phyloP scores from a whole-genome alignment of 2,888 invertebrate species.

The Belgica antarctica region DNA sequence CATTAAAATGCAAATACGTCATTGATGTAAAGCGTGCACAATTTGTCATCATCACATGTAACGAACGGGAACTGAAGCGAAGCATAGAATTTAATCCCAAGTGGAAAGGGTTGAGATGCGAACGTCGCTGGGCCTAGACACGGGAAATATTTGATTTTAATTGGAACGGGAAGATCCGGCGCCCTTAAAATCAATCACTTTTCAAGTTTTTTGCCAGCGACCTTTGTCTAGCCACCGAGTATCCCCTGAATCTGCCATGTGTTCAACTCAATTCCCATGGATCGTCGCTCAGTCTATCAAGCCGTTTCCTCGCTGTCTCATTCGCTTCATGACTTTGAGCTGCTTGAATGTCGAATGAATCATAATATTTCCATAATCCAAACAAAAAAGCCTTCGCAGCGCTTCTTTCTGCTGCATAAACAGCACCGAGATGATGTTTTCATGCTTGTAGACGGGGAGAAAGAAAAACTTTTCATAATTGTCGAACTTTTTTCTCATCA shows the following conservation, averaged over 20 bases:
- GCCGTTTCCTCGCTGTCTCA: background rate
- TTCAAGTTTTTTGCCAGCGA: no score
- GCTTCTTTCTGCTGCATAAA: background rate
- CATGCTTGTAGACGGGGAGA: background rate
- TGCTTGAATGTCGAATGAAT: slow-evolving; percentile 21
- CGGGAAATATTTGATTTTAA: no score
- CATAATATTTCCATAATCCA: slow-evolving; percentile 23
- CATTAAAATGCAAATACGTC: slow-evolving; percentile 16
- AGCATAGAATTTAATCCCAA: slow-evolving; percentile 29
- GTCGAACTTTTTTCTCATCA: background rate
- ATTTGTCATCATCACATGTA: slow-evolving; percentile 30
- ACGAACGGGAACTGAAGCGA: slow-evolving; percentile 4
- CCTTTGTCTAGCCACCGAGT: no score
- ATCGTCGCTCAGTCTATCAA: background rate
- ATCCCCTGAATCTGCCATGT: no score
- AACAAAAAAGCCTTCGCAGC: background rate
- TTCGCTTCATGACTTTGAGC: no score
- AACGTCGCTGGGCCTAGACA: no score
- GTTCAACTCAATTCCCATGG: no score
- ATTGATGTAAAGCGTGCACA: slow-evolving; percentile 37
- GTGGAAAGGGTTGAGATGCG: background rate
- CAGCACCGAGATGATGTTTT: background rate
- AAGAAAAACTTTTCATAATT: slow-evolving; percentile 7
- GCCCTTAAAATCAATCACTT: no score
- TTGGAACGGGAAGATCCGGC: no score